phyloP scores from a whole-genome alignment of 2,888 invertebrate genomes.

The Rotaria sp. region DNA sequence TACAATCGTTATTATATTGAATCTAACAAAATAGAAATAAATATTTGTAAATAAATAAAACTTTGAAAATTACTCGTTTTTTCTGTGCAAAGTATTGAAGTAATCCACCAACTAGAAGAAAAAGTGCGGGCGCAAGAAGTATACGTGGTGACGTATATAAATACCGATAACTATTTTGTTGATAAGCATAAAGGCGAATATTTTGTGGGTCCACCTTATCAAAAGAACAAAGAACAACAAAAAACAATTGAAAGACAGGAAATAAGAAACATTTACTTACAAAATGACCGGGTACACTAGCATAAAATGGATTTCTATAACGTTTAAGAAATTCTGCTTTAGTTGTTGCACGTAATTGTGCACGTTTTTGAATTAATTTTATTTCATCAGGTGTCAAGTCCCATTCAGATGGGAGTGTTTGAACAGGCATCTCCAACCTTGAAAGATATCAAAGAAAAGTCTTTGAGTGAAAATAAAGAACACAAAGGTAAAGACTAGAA shows the following conservation, averaged over 20 bases:
- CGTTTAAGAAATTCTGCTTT: slow-evolving; percentile 1
- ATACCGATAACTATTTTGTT: slow-evolving; percentile 22
- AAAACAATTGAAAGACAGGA: not conserved
- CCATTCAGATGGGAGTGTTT: not conserved
- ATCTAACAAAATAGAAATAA: not conserved
- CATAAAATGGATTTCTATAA: not conserved
- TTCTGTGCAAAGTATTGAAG: not conserved
- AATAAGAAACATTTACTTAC: not conserved
- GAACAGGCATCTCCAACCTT: not conserved
- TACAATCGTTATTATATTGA: not conserved
- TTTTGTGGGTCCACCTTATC: not conserved
- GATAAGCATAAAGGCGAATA: slow-evolving; percentile 15
- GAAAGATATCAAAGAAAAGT: not conserved
- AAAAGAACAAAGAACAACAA: not conserved
- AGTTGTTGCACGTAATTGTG: not conserved
- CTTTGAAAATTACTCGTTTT: not conserved
- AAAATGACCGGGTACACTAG: not conserved
- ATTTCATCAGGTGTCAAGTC: not conserved
- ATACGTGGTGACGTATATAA: not conserved
- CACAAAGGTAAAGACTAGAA: not conserved
- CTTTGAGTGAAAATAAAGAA: not conserved
- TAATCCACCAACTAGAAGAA: not conserved
- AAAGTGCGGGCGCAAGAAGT: not conserved
- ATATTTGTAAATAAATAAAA: not conserved
- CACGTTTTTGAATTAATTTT: slow-evolving; percentile 2